Percentiles rank a stretch among this genome's conserved stretches.
Evolutionary conservation across 2,113 vertebrate species (phyloP).

Genomic region (Corvus cornix): DNA sequence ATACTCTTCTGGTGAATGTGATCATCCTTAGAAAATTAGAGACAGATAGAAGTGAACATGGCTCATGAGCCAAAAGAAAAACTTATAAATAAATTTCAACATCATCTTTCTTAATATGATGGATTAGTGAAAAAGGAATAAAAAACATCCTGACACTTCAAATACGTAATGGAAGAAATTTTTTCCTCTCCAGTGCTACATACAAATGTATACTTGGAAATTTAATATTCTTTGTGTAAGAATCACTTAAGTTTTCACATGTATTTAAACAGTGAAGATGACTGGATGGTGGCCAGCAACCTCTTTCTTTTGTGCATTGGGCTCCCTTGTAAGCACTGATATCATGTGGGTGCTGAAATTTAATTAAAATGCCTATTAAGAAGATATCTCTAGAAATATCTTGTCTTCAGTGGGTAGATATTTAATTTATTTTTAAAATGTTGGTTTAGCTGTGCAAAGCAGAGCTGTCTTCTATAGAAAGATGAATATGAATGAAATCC

Average conservation of each 20-base stretch:
- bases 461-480: not conserved
- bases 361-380: conserved; percentile 13
- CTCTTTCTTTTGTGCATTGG: not conserved
- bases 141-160: not conserved
- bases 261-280: not conserved
- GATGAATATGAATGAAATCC: not conserved
- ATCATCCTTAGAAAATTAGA: not conserved
- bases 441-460: not conserved
- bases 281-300: not conserved
- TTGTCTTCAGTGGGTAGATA: not conserved
- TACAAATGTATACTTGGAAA: not conserved
- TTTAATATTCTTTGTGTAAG: not conserved
- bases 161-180: not conserved
- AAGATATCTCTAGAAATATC: not conserved
- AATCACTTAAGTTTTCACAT: not conserved
- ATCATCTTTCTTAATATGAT: not conserved
- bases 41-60: not conserved
- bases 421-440: not conserved
- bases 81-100: not conserved
- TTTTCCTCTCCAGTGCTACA: not conserved
- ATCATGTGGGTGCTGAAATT: not conserved
- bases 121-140: not conserved
- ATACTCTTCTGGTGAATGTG: not conserved
- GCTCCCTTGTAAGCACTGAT: not conserved
- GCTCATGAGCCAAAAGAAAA: not conserved